Base-by-base conservation (phyloP, 2,888 invertebrate species). In the Dione juno region DNA sequence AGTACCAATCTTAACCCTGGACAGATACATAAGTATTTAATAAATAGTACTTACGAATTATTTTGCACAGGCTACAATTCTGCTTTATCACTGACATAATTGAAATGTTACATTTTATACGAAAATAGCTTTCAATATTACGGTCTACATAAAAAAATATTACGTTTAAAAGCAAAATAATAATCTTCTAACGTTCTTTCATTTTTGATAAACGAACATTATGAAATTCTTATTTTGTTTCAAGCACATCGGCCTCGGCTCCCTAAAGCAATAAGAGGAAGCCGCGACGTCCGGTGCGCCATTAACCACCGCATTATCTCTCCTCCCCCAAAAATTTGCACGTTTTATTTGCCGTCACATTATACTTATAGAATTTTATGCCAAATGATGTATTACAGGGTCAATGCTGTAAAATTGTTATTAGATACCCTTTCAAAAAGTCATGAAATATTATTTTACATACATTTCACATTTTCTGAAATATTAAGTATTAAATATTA, bases 301-400 rank as follows among this genome's bases (percentile, higher is more conserved):
- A 85, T 88, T 88, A 88, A 88, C 85, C 83, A 82, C 81, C 79
- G 84, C 85, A 89, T 88, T 89, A 89, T 88, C 88, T 86, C 83
- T 83, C 80, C 83, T 83, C 76, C 83, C 81, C 84, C 84, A 86
- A 88, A 88, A 87, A 87, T 88, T 89, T 84, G 82, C 80, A 84
- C 84, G 79, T 85, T 86, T 88, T 84, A 86, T 85, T 85, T 77
- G 76, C 79, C 77, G 16, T 66, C 59, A 66, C n/a, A 19, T 66
- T n/a, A 41, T 59, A 61, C 52, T 35, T 70, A 58, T 41, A 53
- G 40, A 70, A 65, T n/a, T 41, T 43, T 66, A 19, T 66, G 43
- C 35, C 0, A 48, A 52, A 57, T 16, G 19, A 16, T 9, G 11
- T 69, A 59, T 28, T 52, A 37, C 19, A 63, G 54, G 45, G 45